Conservation (phyloP, 1,140 invertebrate genomes). For the Cephus cinctus region DNA sequence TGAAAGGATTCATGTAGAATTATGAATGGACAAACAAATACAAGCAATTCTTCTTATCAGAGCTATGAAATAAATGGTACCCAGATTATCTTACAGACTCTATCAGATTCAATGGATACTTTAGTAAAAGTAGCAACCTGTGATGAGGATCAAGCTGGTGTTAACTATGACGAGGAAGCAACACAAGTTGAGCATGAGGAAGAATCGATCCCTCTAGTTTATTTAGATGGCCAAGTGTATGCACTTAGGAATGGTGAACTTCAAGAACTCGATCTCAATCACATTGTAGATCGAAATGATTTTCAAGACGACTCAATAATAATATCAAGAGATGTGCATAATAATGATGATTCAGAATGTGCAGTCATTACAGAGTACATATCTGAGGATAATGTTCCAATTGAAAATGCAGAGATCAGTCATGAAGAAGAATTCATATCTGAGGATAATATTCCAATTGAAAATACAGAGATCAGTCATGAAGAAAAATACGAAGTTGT, state of each 20-base stretch:
- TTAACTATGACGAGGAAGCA: slow-evolving; percentile 14
- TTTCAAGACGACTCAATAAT: background rate
- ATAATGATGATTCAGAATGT: background rate
- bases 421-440: slow-evolving; percentile 22
- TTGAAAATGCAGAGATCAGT: background rate
- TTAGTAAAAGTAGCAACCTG: slow-evolving; percentile 7
- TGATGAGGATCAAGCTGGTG: slow-evolving; percentile 17
- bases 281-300: slow-evolving; percentile 22
- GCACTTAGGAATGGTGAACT: slow-evolving; percentile 36
- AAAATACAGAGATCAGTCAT: slow-evolving; percentile 15
- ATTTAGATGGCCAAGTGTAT: slow-evolving; percentile 36
- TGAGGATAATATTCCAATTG: slow-evolving; percentile 17
- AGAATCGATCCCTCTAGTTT: slow-evolving; percentile 34
- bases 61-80: slow-evolving; percentile 41
- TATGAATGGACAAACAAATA: slow-evolving; percentile 29
- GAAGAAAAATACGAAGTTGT: slow-evolving; percentile 21
- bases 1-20: background rate
- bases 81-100: slow-evolving; percentile 31
- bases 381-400: background rate
- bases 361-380: background rate
- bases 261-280: slow-evolving; percentile 33
- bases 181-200: slow-evolving; percentile 22
- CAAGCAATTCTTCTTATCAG: slow-evolving; percentile 28
- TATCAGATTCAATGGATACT: slow-evolving; percentile 18
- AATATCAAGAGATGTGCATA: background rate